phyloP scores from a whole-genome alignment of 2,113 vertebrate genomes.

The Platanista minor region DNA sequence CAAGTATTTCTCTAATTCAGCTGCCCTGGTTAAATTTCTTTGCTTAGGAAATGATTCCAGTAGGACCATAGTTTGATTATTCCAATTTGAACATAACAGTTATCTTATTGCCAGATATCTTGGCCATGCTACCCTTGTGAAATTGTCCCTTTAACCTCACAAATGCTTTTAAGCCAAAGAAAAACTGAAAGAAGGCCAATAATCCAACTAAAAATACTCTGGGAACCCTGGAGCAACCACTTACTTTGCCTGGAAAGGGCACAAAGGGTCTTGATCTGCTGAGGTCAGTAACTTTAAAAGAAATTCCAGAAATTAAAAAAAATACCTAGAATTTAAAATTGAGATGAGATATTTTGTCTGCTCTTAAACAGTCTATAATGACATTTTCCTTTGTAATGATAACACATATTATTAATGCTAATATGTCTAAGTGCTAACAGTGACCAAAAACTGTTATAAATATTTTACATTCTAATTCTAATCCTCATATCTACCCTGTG shows the following conservation, averaged over 20 bases:
- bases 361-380: background rate
- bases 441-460: background rate
- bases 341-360: background rate
- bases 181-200: background rate
- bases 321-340: background rate
- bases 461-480: background rate
- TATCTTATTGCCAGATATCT: background rate
- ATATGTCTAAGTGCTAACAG: background rate
- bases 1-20: background rate
- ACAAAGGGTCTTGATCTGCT: background rate
- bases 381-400: background rate
- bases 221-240: background rate
- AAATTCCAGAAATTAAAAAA: background rate
- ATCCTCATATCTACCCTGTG: background rate
- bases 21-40: background rate
- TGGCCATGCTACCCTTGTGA: background rate
- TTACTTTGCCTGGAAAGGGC: background rate
- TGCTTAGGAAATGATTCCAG: background rate
- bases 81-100: background rate
- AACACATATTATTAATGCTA: background rate
- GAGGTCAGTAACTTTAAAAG: background rate
- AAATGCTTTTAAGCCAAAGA: background rate
- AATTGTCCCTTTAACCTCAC: background rate
- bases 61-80: background rate
- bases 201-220: background rate